A percentile compares a stretch with the other conserved stretches of the same genome.
phyloP scores from a whole-genome alignment of 2,113 vertebrate genomes.

The Catharus fuscescens region DNA sequence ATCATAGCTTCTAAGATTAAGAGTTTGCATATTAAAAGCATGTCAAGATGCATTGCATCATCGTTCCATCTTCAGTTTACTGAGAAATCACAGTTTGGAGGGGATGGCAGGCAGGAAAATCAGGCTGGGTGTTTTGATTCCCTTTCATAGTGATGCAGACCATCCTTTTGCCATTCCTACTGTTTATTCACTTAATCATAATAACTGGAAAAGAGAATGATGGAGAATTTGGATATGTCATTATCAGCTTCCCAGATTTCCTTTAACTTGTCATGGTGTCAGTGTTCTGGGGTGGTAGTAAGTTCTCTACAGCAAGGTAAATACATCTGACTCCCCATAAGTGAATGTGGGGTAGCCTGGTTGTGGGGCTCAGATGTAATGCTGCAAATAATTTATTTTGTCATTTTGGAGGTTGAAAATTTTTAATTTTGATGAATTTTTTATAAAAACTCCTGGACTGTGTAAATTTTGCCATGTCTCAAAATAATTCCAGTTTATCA shows the following conservation, averaged over 20 bases:
- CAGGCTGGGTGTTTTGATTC: neutral
- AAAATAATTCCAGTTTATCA: neutral
- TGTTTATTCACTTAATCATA: neutral
- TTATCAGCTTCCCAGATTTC: neutral
- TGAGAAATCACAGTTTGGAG: neutral
- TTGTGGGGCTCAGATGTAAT: neutral
- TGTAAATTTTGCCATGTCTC: neutral
- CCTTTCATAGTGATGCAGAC: neutral
- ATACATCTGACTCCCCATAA: neutral
- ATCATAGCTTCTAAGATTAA: neutral
- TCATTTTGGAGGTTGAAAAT: neutral
- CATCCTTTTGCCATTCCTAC: neutral
- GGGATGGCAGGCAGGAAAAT: neutral
- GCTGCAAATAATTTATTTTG: neutral
- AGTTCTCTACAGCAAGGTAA: neutral
- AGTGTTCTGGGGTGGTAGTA: neutral
- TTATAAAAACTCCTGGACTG: neutral
- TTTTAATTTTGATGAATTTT: neutral
- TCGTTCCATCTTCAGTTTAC: neutral
- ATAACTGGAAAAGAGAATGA: neutral
- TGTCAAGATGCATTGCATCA: neutral
- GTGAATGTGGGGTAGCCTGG: neutral
- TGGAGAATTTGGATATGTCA: neutral
- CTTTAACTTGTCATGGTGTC: neutral
- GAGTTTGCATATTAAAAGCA: neutral